A percentile compares a stretch with the other conserved stretches of the same genome.
These are phyloP conservation scores for Drosophila kikkawai DNA, from an alignment of 1,140 invertebrate species.

Conservation along the genomic window DNA sequence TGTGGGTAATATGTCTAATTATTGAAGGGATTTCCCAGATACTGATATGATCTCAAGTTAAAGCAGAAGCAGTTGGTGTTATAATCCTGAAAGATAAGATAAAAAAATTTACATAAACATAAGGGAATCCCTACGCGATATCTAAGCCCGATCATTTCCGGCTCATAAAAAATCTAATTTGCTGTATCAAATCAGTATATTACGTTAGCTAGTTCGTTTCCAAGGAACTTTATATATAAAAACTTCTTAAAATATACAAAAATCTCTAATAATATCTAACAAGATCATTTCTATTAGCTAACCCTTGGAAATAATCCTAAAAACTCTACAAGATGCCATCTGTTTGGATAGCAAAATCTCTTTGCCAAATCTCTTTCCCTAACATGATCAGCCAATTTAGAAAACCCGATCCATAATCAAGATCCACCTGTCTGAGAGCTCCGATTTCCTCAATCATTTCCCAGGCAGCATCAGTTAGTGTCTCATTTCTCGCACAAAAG, in stretches of 20 bases:
- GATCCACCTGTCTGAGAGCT: conserved; percentile 33
- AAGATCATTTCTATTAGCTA: background rate
- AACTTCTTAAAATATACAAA: too few relatives aligned
- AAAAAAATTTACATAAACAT: background rate
- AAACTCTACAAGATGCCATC: background rate
- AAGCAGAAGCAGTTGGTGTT: background rate
- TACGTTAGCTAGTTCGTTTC: background rate
- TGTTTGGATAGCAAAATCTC: background rate
- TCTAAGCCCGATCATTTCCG: background rate
- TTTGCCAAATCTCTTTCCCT: conserved; percentile 7
- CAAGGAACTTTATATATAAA: background rate
- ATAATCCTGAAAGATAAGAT: background rate
- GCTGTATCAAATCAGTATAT: conserved; percentile 5
- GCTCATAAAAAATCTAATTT: background rate
- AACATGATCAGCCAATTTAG: conserved; percentile 40
- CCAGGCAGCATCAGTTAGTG: conserved; percentile 31
- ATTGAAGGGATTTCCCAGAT: background rate
- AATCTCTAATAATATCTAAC: accelerated
- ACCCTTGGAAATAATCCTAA: background rate
- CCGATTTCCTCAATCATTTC: conserved; percentile 32
- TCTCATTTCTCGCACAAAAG: conserved; percentile 50
- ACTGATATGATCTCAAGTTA: background rate
- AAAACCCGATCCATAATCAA: conserved; percentile 26
- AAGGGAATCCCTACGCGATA: background rate
- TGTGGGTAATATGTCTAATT: conserved; percentile 2